These are phyloP conservation scores for Lanistes nyassanus DNA, from an alignment of 1,140 invertebrate species.

Conservation along the genomic window DNA sequence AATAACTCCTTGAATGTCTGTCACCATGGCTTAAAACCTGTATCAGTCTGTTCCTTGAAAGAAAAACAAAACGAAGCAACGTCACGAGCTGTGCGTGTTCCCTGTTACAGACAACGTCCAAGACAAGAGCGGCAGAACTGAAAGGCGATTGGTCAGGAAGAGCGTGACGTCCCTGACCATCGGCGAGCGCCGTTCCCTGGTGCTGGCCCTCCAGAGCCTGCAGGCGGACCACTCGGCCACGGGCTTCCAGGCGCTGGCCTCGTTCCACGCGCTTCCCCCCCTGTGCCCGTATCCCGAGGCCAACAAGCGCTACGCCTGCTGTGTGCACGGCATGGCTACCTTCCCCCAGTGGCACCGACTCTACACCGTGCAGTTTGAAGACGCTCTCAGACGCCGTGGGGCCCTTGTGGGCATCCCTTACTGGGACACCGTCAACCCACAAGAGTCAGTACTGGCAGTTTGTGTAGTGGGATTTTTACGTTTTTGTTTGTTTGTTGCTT, in stretches of 20 bases:
- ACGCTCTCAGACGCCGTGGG: constrained; percentile 37
- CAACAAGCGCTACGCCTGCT: constrained; percentile 35
- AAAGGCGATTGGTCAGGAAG: constrained; percentile 20
- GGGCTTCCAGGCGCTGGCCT: constrained; percentile 35
- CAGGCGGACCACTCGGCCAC: constrained; percentile 36
- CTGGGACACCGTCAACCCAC: constrained; percentile 15
- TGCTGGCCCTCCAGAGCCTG: constrained; percentile 27
- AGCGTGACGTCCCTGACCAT: constrained; percentile 28
- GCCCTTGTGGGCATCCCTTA: constrained; percentile 26
- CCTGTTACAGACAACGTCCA: constrained; percentile 17
- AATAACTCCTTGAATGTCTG: too few relatives aligned
- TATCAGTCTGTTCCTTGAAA: too few relatives aligned
- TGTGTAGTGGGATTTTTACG: too few relatives aligned
- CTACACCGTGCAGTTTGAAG: constrained; percentile 39
- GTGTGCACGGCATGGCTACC: constrained; percentile 39
- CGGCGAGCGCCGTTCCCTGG: constrained; percentile 27
- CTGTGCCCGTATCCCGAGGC: constrained; percentile 35
- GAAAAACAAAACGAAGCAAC: too few relatives aligned
- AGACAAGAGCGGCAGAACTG: constrained; percentile 13
- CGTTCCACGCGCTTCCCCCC: constrained; percentile 39
- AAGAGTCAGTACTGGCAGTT: constrained; percentile 2
- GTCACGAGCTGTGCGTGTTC: neutral
- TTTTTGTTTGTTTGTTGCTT: too few relatives aligned
- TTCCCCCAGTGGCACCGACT: constrained; percentile 46
- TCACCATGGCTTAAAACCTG: too few relatives aligned